Evolutionary conservation across 2,113 vertebrate species (phyloP).

Genomic region (Xiphophorus hellerii): DNA sequence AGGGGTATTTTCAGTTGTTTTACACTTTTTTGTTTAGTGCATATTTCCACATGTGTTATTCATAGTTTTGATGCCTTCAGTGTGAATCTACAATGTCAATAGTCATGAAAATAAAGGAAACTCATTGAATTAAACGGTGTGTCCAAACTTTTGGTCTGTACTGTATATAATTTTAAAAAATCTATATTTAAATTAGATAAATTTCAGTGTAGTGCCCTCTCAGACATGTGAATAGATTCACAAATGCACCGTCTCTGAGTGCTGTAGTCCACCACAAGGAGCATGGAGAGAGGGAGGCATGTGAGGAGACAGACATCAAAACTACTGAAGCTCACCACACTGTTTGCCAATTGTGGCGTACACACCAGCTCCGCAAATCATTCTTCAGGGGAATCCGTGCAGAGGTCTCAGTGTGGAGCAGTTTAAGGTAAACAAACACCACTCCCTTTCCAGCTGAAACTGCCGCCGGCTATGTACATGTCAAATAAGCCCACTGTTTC

Average conservation of each 20-base stretch:
- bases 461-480: constrained; percentile 57
- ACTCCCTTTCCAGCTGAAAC: constrained; percentile 46
- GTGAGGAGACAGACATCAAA: constrained; percentile 53
- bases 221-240: constrained; percentile 35
- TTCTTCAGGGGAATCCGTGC: constrained; percentile 48
- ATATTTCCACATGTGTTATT: too few relatives aligned
- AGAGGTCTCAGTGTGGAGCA: constrained; percentile 42
- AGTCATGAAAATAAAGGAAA: too few relatives aligned
- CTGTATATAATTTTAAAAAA: too few relatives aligned
- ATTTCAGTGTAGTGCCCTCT: constrained; percentile 16
- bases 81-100: too few relatives aligned
- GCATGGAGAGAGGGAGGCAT: constrained; percentile 29
- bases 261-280: constrained; percentile 29
- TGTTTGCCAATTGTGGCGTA: constrained; percentile 55
- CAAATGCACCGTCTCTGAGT: constrained; percentile 33
- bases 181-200: too few relatives aligned
- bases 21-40: too few relatives aligned
- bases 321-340: constrained; percentile 24
- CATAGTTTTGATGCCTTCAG: too few relatives aligned
- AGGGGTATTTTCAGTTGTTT: too few relatives aligned
- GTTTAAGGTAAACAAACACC: constrained; percentile 69
- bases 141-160: too few relatives aligned
- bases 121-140: too few relatives aligned
- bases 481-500: constrained; percentile 46
- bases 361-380: constrained; percentile 42